These are phyloP conservation scores for Alectoris magna DNA, from an alignment of 2,797 vertebrate genomes.

Conservation along the genomic window DNA sequence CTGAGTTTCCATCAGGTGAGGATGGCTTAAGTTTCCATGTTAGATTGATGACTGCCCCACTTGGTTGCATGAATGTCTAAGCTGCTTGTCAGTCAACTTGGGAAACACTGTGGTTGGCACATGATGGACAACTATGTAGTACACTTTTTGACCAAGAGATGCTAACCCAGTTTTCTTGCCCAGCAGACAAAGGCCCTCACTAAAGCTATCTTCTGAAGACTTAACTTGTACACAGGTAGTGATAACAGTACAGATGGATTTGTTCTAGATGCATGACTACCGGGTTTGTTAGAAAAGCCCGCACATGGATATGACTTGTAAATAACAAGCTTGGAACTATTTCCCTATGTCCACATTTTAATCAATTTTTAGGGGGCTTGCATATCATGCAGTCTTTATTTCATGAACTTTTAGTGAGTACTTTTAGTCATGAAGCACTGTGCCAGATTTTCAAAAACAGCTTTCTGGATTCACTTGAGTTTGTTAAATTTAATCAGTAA, in stretches of 20 bases:
- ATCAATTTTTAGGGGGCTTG: not conserved
- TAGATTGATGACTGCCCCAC: not conserved
- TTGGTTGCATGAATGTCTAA: not conserved
- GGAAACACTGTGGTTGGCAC: not conserved
- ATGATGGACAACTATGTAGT: not conserved
- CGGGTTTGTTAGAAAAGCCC: slow-evolving; percentile 3
- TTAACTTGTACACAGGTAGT: not conserved
- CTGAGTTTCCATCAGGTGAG: not conserved
- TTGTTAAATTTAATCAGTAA: not conserved
- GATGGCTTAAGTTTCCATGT: not conserved
- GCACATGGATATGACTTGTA: slow-evolving; percentile 16
- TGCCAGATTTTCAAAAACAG: not conserved
- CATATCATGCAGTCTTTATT: not conserved
- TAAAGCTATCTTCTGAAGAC: not conserved
- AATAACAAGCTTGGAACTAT: not conserved
- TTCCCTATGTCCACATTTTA: not conserved
- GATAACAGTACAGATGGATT: not conserved
- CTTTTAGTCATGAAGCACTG: slow-evolving; percentile 20
- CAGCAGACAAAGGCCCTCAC: not conserved
- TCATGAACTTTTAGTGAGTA: slow-evolving; percentile 7
- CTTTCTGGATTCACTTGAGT: not conserved
- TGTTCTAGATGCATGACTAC: not conserved
- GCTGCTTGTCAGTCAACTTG: not conserved
- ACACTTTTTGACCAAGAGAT: not conserved
- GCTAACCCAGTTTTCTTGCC: not conserved